Evolutionary conservation across 2,888 invertebrate species (phyloP).

Genomic region (Trissoscelio sp.): DNA sequence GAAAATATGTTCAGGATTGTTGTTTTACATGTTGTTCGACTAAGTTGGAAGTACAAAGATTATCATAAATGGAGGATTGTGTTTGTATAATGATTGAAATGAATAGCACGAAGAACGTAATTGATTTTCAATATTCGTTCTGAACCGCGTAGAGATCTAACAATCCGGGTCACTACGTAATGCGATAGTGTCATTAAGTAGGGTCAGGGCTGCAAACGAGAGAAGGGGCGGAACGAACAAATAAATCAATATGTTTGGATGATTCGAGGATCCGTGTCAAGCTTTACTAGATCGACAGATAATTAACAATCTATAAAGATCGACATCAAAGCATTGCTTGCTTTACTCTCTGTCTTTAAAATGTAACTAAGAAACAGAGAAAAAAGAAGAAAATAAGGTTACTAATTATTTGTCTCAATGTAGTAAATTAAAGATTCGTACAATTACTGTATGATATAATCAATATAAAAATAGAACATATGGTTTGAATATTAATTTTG

Average conservation of each 20-base stretch:
- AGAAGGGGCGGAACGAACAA: slow-evolving; percentile 65
- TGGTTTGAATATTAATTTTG: too few relatives aligned
- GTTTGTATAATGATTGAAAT: slow-evolving; percentile 49
- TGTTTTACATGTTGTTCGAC: background rate
- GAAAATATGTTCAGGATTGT: background rate
- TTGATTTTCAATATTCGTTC: slow-evolving; percentile 64
- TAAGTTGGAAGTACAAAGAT: background rate
- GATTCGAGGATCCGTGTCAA: slow-evolving; percentile 69
- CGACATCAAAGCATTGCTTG: slow-evolving; percentile 34
- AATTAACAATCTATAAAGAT: slow-evolving; percentile 65
- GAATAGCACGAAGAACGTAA: slow-evolving; percentile 43
- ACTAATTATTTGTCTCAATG: too few relatives aligned
- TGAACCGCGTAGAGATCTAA: slow-evolving; percentile 61
- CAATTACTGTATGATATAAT: too few relatives aligned
- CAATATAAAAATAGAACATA: too few relatives aligned
- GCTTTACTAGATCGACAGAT: slow-evolving; percentile 61
- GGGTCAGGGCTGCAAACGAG: slow-evolving; percentile 68
- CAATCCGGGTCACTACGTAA: slow-evolving; percentile 68
- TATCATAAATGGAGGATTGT: slow-evolving; percentile 4
- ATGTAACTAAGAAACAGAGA: too few relatives aligned
- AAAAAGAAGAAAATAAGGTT: too few relatives aligned
- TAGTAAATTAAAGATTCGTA: too few relatives aligned
- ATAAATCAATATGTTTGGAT: slow-evolving; percentile 71
- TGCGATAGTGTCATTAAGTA: slow-evolving; percentile 69
- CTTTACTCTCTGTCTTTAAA: too few relatives aligned